Evolutionary conservation across 2,888 invertebrate species (phyloP).

Genomic region (Drosophila longiperda): DNA sequence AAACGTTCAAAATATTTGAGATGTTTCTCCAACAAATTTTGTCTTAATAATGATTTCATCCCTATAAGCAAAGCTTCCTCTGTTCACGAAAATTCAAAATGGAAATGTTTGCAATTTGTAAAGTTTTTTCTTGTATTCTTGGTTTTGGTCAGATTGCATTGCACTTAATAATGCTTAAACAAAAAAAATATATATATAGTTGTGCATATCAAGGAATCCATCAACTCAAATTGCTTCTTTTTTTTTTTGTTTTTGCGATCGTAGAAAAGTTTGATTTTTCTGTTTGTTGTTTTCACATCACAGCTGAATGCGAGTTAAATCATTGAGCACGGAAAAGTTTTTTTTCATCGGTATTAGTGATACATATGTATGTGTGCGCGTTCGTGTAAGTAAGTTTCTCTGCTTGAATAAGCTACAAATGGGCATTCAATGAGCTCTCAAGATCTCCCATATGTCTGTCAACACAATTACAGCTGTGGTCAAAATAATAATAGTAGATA

Average conservation of each 20-base stretch:
- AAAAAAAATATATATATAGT: not conserved
- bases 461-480: no score
- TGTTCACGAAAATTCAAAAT: not conserved
- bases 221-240: not conserved
- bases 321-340: slow-evolving; percentile 24
- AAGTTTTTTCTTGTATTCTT: not conserved
- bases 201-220: not conserved
- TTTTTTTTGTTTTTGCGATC: not conserved
- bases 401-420: not conserved
- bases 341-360: not conserved
- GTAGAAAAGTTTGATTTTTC: not conserved
- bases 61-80: not conserved
- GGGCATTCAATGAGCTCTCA: slow-evolving; percentile 8
- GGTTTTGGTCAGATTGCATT: not conserved
- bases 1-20: not conserved
- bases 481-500: no score
- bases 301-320: slow-evolving; percentile 6
- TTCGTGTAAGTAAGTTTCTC: not conserved
- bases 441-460: slow-evolving; percentile 18
- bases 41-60: not conserved
- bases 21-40: not conserved
- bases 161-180: not conserved
- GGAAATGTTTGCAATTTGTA: not conserved
- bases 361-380: not conserved
- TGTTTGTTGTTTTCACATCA: not conserved